Evolutionary conservation across 2,113 vertebrate species (phyloP), one percentile per base, ranked within the genome.

Genomic region (Onychostruthus taczanowskii): DNA sequence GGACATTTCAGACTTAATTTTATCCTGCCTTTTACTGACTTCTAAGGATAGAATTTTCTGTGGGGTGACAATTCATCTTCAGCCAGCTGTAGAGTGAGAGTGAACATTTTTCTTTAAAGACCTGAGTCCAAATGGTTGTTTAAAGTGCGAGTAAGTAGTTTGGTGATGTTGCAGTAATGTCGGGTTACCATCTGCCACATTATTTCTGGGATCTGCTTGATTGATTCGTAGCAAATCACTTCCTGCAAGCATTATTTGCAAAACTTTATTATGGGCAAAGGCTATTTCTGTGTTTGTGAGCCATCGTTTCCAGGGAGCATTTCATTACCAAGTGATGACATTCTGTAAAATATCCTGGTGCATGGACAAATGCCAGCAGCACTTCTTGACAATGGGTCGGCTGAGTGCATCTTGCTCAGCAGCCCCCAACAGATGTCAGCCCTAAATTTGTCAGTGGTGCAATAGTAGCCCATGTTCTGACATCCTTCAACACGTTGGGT

Each of bases 171-270:
- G 90, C 11, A 30, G 80, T 93, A 95, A 76, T 3, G 43, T 94
- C 23, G 7, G 73, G 70, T 90, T 89, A 77, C 90, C 92, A 91
- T 89, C 92, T 96, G 93, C 72, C 87, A 78, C 76, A 17, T 70
- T 90, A 85, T 96, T 96, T 94, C 74, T 89, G 76, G 72, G 87
- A 90, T 84, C 81, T 84, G 82, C 76, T 87, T 93, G 78, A 91
- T 82, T 94, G 84, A 88, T 93, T 95, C 69, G 18, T 69, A 91
- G 89, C 89, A 94, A 95, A 91, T 89, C 69, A 64, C 89, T 93
- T 97, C 96, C 95, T 91, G 87, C 79, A 82, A 93, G 87, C 92
- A 95, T 91, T 93, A 91, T 94, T 93, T 95, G 92, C 76, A 91
- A 93, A 96, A 95, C 66, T 86, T 93, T 91, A 47, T 72, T 82